Percentiles rank a stretch among this genome's conserved stretches.
Evolutionary conservation across 1,140 invertebrate species (phyloP).

Genomic region (Drosophila pectinifera): DNA sequence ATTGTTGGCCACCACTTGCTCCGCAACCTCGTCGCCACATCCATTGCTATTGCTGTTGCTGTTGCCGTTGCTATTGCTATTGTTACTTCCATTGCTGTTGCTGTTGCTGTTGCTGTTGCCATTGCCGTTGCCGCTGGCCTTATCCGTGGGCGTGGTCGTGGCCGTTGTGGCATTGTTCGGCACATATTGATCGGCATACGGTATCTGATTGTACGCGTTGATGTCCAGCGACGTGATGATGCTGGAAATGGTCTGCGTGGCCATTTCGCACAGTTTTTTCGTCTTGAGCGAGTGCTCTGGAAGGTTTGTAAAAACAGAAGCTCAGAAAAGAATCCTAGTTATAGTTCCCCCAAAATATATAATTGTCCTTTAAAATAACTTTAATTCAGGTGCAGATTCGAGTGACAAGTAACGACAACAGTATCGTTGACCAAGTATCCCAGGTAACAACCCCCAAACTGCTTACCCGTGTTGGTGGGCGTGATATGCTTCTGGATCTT

Average conservation of each 20-base stretch:
- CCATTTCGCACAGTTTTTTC: slow-evolving; percentile 83
- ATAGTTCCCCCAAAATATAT: too few relatives aligned
- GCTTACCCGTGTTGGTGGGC: slow-evolving; percentile 76
- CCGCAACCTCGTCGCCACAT: slow-evolving; percentile 21
- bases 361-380: not conserved
- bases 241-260: slow-evolving; percentile 81
- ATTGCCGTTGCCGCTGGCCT: slow-evolving; percentile 26
- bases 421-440: not conserved
- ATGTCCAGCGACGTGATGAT: slow-evolving; percentile 80
- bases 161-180: slow-evolving; percentile 69
- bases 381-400: not conserved
- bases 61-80: slow-evolving; percentile 10
- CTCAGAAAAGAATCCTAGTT: not conserved
- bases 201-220: slow-evolving; percentile 78
- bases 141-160: slow-evolving; percentile 47
- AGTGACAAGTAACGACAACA: not conserved
- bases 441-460: not conserved
- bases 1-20: slow-evolving; percentile 78
- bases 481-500: slow-evolving; percentile 87
- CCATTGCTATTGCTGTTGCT: slow-evolving; percentile 5
- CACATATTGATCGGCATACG: slow-evolving; percentile 85
- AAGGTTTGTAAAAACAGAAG: not conserved
- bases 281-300: slow-evolving; percentile 73
- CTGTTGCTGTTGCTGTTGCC: not conserved
- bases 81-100: slow-evolving; percentile 8